phyloP scores from a whole-genome alignment of 2,113 vertebrate genomes.

The Aix galericulata region DNA sequence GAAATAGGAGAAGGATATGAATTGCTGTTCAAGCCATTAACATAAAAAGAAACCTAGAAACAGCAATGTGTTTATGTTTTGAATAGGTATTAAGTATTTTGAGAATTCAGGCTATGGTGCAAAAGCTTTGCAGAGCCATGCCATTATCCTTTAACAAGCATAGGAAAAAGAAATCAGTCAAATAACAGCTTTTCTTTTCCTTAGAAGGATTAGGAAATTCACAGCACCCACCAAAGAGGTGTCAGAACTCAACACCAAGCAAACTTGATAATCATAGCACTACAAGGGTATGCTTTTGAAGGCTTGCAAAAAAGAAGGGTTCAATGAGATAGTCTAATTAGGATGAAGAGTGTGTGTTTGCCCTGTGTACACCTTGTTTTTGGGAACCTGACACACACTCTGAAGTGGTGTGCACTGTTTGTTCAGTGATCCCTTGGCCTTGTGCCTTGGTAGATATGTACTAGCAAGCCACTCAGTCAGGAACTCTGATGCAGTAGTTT shows the following conservation, averaged over 20 bases:
- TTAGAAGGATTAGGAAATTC: background rate
- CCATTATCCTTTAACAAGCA: background rate
- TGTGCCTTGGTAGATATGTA: background rate
- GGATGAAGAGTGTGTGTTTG: background rate
- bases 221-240: background rate
- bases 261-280: background rate
- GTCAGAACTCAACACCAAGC: background rate
- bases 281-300: background rate
- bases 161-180: background rate
- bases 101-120: background rate
- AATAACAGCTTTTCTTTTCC: background rate
- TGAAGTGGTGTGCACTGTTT: background rate
- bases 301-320: background rate
- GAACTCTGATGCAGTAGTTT: background rate
- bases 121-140: background rate
- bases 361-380: background rate
- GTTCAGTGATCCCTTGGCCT: background rate
- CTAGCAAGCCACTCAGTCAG: background rate
- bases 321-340: background rate
- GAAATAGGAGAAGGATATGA: background rate
- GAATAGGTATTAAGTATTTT: background rate
- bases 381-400: background rate
- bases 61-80: background rate
- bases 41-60: background rate
- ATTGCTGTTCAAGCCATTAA: background rate